Conservation (phyloP, 2,113 vertebrate species). For the Petroica traversi region DNA sequence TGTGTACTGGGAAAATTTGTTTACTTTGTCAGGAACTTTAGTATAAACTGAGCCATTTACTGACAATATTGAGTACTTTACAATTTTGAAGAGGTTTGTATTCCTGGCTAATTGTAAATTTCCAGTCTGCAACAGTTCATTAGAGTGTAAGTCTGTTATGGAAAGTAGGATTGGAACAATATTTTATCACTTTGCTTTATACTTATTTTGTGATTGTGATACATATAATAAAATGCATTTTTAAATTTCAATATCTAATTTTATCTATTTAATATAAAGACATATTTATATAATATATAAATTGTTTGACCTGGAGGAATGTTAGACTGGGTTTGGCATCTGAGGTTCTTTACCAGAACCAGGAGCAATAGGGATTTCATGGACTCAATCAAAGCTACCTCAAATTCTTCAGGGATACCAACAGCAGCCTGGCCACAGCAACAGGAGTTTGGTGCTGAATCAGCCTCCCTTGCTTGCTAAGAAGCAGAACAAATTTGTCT, state of each 20-base stretch:
- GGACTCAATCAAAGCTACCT: background rate
- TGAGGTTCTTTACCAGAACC: background rate
- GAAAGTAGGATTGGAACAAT: background rate
- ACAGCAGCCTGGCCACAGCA: background rate
- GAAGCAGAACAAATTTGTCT: background rate
- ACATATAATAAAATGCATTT: background rate
- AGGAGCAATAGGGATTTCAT: background rate
- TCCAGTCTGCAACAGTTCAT: background rate
- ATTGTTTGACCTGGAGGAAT: background rate
- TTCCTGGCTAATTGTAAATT: background rate
- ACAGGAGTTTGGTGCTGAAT: background rate
- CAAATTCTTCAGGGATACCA: background rate
- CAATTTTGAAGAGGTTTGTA: background rate
- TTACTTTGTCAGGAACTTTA: background rate
- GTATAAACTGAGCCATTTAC: background rate
- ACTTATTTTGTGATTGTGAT: background rate
- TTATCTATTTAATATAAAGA: background rate
- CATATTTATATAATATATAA: background rate
- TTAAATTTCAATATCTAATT: background rate
- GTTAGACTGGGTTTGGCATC: background rate
- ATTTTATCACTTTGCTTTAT: background rate
- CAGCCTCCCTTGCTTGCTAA: background rate
- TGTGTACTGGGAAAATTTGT: background rate
- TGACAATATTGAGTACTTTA: background rate
- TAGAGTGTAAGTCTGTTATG: background rate